Percentiles rank a stretch among this genome's conserved stretches.
phyloP scores from a whole-genome alignment of 1,140 invertebrate genomes.

The Lordiphosa mommai region DNA sequence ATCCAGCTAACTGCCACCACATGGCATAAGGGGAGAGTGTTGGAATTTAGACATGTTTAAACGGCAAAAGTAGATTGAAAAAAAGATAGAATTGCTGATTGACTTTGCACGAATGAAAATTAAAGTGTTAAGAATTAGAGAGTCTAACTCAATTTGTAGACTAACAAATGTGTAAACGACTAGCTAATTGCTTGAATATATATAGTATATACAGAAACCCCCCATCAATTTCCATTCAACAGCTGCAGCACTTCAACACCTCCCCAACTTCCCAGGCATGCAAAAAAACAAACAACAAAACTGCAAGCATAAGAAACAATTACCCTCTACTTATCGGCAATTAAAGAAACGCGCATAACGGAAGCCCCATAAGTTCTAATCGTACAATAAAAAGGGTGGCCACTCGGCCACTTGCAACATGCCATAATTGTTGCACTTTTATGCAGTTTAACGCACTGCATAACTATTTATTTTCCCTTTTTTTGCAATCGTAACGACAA shows the following conservation, averaged over 20 bases:
- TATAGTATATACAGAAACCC: too few species aligned
- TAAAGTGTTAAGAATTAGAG: not conserved
- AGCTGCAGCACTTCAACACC: slow-evolving; percentile 38
- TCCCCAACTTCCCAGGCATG: not conserved
- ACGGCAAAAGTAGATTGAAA: too few species aligned
- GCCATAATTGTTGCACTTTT: slow-evolving; percentile 18
- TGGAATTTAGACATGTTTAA: too few species aligned
- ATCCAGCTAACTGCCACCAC: not conserved
- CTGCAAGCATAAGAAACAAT: slow-evolving; percentile 4
- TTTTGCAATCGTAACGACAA: slow-evolving; percentile 3
- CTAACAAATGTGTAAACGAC: slow-evolving; percentile 1
- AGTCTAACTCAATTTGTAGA: slow-evolving; percentile 23
- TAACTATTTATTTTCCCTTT: slow-evolving; percentile 6
- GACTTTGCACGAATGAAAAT: too few species aligned
- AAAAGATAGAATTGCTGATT: too few species aligned
- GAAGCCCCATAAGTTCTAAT: slow-evolving; percentile 4
- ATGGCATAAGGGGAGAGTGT: not conserved
- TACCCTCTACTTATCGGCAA: slow-evolving; percentile 5
- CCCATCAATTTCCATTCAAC: slow-evolving; percentile 11
- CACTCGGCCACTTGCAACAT: too few species aligned
- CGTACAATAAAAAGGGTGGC: not conserved
- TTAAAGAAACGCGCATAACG: not conserved
- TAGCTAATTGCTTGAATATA: slow-evolving; percentile 38
- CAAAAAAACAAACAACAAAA: slow-evolving; percentile 5
- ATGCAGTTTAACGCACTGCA: slow-evolving; percentile 14